Base-by-base conservation (phyloP, 2,888 invertebrate species). In the Chalcis sispes region DNA sequence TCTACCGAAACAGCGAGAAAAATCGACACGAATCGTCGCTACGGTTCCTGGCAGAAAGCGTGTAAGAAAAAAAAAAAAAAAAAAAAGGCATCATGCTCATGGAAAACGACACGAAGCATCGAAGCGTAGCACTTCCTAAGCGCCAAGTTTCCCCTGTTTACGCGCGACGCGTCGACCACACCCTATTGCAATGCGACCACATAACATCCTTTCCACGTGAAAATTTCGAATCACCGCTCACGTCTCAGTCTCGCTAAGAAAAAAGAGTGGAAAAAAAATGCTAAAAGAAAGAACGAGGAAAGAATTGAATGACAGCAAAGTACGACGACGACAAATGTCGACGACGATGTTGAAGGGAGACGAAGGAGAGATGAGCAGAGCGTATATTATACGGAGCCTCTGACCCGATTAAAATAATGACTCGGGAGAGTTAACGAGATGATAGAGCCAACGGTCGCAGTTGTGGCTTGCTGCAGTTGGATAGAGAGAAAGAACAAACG, bases 371-470 rank as follows among this genome's bases (percentile, higher is more conserved):
- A 10, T 7, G 27, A n/a, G 27, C 42, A n/a, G 13, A 48, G 54
- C 32, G 13, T 8, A 25, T 5, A 18, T 7, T 7, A 20, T 5
- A 36, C 36, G 52, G 25, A 23, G n/a, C n/a, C 62, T 23, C 20
- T 72, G 72, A 72, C 72, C 72, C 64, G 72, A 72, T 65, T 58
- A 65, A 65, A 50, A 65, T 65, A 72, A 65, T 65, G 50, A 58
- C 72, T 72, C 72, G 54, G 52, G 62, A 72, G 54, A 54, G 56
- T 72, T 64, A 64, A 72, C 72, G 72, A 72, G 72, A 64, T 52
- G 77, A 75, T 72, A 70, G 40, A 66, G 72, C 61, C 48, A 59
- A 59, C n/a, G 69, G 67, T 54, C 75, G 69, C n/a, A n/a, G n/a
- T 52, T 58, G 67, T 62, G 62, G 58, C 71, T 58, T 62, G 27